phyloP scores from a whole-genome alignment of 2,888 invertebrate genomes.

The Dicyrtomina minuta region DNA sequence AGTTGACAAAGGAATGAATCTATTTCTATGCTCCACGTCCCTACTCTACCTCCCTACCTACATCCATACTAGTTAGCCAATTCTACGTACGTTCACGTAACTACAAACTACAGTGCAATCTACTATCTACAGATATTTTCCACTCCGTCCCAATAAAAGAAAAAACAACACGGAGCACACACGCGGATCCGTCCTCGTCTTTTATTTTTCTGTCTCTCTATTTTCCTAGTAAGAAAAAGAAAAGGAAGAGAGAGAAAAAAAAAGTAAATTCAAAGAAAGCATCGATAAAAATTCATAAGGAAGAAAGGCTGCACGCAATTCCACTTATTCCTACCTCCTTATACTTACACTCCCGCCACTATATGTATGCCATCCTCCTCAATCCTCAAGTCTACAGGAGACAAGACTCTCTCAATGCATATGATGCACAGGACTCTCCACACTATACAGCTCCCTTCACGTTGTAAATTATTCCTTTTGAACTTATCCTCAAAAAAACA shows the following conservation, averaged over 20 bases:
- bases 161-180: conserved; percentile 13
- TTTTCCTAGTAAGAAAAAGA: neutral
- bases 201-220: no score
- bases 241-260: neutral
- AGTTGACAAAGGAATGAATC: conserved; percentile 25
- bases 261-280: conserved; percentile 29
- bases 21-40: conserved; percentile 21
- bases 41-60: no score
- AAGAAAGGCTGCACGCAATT: conserved; percentile 14
- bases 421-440: neutral
- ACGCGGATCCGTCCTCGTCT: neutral
- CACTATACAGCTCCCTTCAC: neutral
- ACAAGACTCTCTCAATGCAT: no score
- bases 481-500: conserved; percentile 22
- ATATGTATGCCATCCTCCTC: neutral
- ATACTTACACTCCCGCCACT: neutral
- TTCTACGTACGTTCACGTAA: no score
- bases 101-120: conserved; percentile 1
- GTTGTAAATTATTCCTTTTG: conserved; percentile 27
- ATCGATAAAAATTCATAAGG: conserved; percentile 29
- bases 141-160: conserved; percentile 22
- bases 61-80: neutral
- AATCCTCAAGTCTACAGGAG: no score
- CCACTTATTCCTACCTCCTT: conserved; percentile 14
- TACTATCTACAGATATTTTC: conserved; percentile 9